Evolutionary conservation across 1,140 invertebrate species (phyloP).

Genomic region (Euschistus heros): DNA sequence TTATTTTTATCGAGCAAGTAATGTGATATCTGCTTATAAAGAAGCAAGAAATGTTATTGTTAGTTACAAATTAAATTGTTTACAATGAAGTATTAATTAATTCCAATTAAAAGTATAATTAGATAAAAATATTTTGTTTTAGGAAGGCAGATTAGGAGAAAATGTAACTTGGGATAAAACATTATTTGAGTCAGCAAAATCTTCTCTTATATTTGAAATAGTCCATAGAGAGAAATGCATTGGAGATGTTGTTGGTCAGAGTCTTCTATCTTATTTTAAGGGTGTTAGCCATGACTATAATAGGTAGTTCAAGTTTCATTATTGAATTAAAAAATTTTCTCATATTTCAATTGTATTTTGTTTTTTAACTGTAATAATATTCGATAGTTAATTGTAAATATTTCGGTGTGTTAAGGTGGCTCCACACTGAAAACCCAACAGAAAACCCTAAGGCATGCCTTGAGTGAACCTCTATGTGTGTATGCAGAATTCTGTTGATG

Average conservation of each 20-base stretch:
- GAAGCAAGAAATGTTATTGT: constrained; percentile 64
- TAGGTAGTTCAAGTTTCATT: too few relatives aligned
- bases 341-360: too few relatives aligned
- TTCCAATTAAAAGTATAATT: background rate
- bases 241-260: constrained; percentile 54
- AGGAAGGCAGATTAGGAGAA: constrained; percentile 54
- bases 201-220: constrained; percentile 73
- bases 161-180: constrained; percentile 53
- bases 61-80: constrained; percentile 33
- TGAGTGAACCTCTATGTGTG: too few relatives aligned
- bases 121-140: constrained; percentile 22
- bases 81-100: background rate
- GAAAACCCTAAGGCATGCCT: too few relatives aligned
- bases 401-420: too few relatives aligned
- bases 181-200: constrained; percentile 69
- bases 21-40: constrained; percentile 62
- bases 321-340: too few relatives aligned
- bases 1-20: constrained; percentile 59
- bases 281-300: constrained; percentile 56
- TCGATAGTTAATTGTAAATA: too few relatives aligned
- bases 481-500: too few relatives aligned
- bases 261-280: constrained; percentile 59
- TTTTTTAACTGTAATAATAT: too few relatives aligned
- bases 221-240: constrained; percentile 70
- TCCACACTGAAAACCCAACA: too few relatives aligned